Percentiles rank a stretch among this genome's conserved stretches.
Conservation (phyloP, 2,113 vertebrate genomes). For the Heterochromis multidens region DNA sequence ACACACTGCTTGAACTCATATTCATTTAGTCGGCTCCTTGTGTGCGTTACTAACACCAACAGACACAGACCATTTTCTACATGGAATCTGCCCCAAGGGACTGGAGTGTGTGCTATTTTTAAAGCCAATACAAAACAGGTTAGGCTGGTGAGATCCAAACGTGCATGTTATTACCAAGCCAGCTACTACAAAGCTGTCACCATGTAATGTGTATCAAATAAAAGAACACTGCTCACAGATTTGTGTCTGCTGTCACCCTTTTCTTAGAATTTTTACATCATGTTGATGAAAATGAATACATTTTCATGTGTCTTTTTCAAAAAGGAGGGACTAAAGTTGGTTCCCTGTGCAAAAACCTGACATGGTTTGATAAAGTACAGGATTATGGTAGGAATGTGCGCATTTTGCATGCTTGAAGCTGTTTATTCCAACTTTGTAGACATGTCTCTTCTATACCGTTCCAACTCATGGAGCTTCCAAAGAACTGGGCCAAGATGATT, state of each 20-base stretch:
- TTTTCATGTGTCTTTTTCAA: neutral
- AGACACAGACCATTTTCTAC: slow-evolving; percentile 30
- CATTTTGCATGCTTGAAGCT: neutral
- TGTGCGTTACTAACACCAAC: slow-evolving; percentile 14
- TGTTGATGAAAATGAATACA: neutral
- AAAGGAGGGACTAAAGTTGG: neutral
- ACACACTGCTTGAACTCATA: neutral
- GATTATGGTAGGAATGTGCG: neutral
- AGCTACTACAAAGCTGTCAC: neutral
- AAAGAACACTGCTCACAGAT: neutral
- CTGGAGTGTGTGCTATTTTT: slow-evolving; percentile 21
- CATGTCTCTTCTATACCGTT: neutral
- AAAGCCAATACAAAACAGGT: slow-evolving; percentile 19
- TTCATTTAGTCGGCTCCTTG: slow-evolving; percentile 5
- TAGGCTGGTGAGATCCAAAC: slow-evolving; percentile 10
- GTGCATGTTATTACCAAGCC: neutral
- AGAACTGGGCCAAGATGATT: neutral
- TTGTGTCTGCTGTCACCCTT: neutral
- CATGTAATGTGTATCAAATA: neutral
- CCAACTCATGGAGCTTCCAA: neutral
- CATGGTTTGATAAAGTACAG: neutral
- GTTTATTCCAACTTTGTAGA: neutral
- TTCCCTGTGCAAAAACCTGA: neutral
- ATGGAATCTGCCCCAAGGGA: neutral
- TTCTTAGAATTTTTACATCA: neutral